Base-by-base conservation (phyloP, 2,888 invertebrate species). In the Strigamia maritima region DNA sequence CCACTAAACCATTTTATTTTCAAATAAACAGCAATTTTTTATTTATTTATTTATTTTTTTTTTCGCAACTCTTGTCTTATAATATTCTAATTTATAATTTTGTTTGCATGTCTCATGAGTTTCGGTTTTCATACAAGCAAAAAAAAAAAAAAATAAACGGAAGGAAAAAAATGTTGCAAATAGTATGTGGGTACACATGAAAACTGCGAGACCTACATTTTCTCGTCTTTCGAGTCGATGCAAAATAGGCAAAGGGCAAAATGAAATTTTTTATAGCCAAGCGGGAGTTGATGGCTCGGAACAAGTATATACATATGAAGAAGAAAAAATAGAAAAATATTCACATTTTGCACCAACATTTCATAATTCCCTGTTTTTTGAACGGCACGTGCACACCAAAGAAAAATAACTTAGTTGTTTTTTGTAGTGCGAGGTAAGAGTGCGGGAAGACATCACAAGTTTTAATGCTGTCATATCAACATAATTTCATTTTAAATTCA, bases 71-170 rank as follows among this genome's bases (percentile, higher is more conserved):
- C 49, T n/a, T 49, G 49, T 49, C n/a, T 49, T 49, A 49, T 49
- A 49, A 49, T n/a, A 49, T n/a, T n/a, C 49, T 49, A 49, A 49
- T 49, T 49, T 49, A 49, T 49, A 49, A 49, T 49, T 49, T 49
- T 49, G 49, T 49, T 49, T 49, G 49, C 49, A 49, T 49, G 49
- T 49, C n/a, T 49, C 49, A 49, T 49, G 49, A 49, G 49, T n/a
- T 49, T 49, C 49, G 49, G 49, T 14, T 49, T 49, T 49, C n/a
- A 19, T 16, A 49, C 49, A 49, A 16, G 49, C 16, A 49, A 49
- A 44, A 49, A 49, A 49, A n/a, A 16, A 44, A 38, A 8, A 38
- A 44, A 16, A n/a, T n/a, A n/a, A n/a, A n/a, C n/a, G n/a, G n/a
- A n/a, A n/a, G n/a, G n/a, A 49, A 49, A 49, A 49, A 49, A 49